These are phyloP conservation scores for Ectemnius continuus DNA, from an alignment of 2,888 invertebrate genomes.

Conservation along the genomic window DNA sequence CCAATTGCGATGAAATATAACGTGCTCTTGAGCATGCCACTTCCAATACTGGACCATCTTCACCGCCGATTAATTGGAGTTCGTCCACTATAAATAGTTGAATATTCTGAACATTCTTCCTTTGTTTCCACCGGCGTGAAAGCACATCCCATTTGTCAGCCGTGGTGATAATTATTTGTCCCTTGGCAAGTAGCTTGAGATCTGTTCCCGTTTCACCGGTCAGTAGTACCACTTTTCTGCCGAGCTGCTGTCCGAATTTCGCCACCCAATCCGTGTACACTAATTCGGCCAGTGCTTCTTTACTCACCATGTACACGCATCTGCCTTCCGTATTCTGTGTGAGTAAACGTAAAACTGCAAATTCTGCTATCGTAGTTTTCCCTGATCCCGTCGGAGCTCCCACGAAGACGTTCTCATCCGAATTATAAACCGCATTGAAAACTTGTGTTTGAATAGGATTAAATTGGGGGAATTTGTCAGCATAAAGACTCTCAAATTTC, in stretches of 20 bases:
- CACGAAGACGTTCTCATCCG: conserved; percentile 98
- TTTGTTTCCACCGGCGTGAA: conserved; percentile 98
- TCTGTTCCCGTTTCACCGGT: conserved; percentile 99
- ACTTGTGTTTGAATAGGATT: conserved; percentile 99
- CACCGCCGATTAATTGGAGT: conserved; percentile 92
- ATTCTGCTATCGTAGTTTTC: conserved; percentile 97
- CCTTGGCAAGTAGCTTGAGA: conserved; percentile 93
- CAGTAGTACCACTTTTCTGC: conserved; percentile 92
- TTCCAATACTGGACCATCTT: conserved; percentile 96
- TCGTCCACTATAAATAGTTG: conserved; percentile 98
- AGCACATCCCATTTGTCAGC: conserved; percentile 99
- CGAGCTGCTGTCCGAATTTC: conserved; percentile 90
- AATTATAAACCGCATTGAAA: conserved; percentile 98
- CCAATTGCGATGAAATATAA: conserved; percentile 97
- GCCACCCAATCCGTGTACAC: conserved; percentile 95
- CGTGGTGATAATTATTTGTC: conserved; percentile 97
- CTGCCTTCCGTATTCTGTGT: conserved; percentile 87
- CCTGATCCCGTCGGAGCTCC: conserved; percentile 95
- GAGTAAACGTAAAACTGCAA: conserved; percentile 94
- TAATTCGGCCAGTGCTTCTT: conserved; percentile 93
- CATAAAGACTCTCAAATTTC: conserved; percentile 91
- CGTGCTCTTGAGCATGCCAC: conserved; percentile 94
- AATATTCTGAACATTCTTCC: conserved; percentile 98
- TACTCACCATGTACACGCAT: conserved; percentile 96
- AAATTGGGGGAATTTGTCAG: conserved; percentile 93